phyloP scores from a whole-genome alignment of 2,113 vertebrate genomes.

The Ailurus styani region DNA sequence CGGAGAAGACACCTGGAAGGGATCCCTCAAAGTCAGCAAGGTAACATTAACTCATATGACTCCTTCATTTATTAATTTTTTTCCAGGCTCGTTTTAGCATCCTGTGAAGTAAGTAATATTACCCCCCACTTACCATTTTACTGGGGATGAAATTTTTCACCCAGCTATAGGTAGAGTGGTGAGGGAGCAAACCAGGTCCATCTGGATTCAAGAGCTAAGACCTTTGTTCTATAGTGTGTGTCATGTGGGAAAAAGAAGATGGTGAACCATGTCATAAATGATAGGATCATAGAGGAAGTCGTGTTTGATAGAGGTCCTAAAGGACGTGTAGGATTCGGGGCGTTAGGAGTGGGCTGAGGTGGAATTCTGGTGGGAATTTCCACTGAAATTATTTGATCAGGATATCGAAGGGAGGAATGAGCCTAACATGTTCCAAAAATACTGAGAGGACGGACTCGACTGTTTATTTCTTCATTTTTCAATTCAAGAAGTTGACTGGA shows the following conservation, averaged over 20 bases:
- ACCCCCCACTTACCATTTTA: not conserved
- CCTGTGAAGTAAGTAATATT: not conserved
- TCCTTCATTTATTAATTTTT: not conserved
- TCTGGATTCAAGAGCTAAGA: not conserved
- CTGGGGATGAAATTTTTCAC: not conserved
- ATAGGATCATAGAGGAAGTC: not conserved
- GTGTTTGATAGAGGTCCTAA: not conserved
- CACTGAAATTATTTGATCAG: not conserved
- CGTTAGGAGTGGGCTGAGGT: not conserved
- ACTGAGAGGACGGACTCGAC: not conserved
- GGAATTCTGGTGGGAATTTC: not conserved
- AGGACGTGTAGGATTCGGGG: not conserved
- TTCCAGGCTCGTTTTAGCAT: not conserved
- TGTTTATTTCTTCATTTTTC: not conserved
- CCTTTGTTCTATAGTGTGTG: not conserved
- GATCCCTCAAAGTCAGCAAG: not conserved
- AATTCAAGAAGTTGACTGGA: not conserved
- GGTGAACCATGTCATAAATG: not conserved
- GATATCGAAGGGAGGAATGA: not conserved
- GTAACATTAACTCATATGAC: not conserved
- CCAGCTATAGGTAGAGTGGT: not conserved
- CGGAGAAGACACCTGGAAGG: conserved; percentile 82
- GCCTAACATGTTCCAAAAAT: not conserved
- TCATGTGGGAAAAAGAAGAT: not conserved
- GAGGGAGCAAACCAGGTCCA: not conserved